Conservation (phyloP, 2,113 vertebrate genomes). For the Artemisiospiza belli region DNA sequence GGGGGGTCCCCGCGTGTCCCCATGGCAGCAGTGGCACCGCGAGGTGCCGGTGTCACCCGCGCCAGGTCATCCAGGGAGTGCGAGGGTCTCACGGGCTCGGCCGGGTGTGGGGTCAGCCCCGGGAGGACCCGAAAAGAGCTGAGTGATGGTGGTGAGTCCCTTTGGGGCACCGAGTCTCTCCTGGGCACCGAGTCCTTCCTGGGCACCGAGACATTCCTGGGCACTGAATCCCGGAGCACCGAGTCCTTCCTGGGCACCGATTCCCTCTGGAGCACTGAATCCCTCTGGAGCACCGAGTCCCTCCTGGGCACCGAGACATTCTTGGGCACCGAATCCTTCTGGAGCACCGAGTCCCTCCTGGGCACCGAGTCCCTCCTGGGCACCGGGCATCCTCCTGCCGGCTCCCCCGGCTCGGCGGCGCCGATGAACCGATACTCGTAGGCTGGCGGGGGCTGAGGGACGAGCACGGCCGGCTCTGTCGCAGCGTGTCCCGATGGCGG, state of each 20-base stretch:
- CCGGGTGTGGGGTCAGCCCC: neutral
- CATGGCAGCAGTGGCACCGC: neutral
- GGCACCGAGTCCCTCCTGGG: neutral
- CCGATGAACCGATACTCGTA: constrained; percentile 73
- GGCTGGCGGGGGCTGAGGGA: neutral
- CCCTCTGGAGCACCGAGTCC: neutral
- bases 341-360: neutral
- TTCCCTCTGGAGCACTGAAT: neutral
- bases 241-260: neutral
- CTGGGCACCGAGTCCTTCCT: neutral
- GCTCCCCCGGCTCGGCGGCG: neutral
- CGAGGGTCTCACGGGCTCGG: constrained; percentile 28
- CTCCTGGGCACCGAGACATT: neutral
- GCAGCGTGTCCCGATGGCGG: accelerated
- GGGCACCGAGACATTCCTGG: neutral
- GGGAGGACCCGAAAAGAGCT: constrained; percentile 7
- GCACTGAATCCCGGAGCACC: neutral
- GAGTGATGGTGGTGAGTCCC: neutral
- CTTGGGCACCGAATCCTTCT: too few species aligned
- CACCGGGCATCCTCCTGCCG: neutral
- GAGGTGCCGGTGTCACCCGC: neutral
- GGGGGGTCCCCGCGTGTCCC: constrained; percentile 6
- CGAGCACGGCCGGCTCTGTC: neutral
- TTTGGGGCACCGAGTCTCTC: neutral
- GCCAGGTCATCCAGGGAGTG: constrained; percentile 74